phyloP scores from a whole-genome alignment of 2,888 invertebrate genomes.

The Pheosia tremula region DNA sequence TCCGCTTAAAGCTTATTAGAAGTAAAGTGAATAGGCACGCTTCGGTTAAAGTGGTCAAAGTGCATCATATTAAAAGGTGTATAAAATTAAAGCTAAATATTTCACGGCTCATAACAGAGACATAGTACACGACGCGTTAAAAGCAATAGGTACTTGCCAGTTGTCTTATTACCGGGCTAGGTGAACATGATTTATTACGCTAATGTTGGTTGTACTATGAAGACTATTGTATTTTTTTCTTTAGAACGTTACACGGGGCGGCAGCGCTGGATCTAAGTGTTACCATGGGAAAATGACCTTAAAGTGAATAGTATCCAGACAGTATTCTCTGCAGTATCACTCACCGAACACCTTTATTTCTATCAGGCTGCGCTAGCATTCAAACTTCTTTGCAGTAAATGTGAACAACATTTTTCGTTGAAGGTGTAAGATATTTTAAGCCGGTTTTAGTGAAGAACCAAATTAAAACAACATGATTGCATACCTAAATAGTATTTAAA shows the following conservation, averaged over 20 bases:
- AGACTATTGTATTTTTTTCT: no score
- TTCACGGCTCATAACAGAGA: slow-evolving; percentile 36
- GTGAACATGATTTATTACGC: not conserved
- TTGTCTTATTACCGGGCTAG: slow-evolving; percentile 12
- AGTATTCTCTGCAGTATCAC: not conserved
- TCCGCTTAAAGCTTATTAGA: no score
- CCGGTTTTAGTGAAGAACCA: not conserved
- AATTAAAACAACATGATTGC: not conserved
- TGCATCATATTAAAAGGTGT: slow-evolving; percentile 24
- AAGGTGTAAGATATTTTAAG: no score
- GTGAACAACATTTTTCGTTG: no score
- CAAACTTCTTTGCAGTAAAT: no score
- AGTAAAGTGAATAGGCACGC: not conserved
- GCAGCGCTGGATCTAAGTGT: not conserved
- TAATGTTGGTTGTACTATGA: no score
- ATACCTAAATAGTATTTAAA: not conserved
- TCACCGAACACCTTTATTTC: no score
- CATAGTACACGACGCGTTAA: slow-evolving; percentile 18
- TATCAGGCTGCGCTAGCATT: no score
- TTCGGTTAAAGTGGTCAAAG: slow-evolving; percentile 6
- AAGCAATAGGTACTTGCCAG: slow-evolving; percentile 10
- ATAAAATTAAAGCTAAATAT: slow-evolving; percentile 27
- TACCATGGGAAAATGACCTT: no score
- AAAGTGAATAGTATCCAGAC: no score
- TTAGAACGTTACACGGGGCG: no score